Evolutionary conservation across 2,797 vertebrate genomes (phyloP).

Genomic region (Oophaga sylvatica): DNA sequence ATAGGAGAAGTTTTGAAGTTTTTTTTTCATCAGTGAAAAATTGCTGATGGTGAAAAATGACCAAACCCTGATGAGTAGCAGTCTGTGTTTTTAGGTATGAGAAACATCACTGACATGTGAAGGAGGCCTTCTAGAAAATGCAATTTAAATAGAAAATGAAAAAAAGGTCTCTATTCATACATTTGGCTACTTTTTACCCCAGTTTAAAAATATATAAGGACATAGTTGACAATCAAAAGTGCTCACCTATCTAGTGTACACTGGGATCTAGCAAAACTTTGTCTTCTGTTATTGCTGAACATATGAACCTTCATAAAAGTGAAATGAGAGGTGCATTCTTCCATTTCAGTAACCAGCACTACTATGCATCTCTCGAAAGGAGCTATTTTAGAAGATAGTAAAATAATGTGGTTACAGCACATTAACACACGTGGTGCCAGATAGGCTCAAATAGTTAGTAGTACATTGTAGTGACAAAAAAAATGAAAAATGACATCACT

Average conservation of each 20-base stretch:
- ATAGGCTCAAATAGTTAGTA: neutral
- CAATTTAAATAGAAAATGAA: too few species aligned
- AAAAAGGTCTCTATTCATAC: neutral
- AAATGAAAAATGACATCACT: neutral
- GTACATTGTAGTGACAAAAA: neutral
- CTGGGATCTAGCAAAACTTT: constrained; percentile 7
- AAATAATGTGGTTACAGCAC: constrained; percentile 47
- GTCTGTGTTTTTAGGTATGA: too few species aligned
- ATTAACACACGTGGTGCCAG: constrained; percentile 11
- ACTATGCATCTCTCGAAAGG: constrained; percentile 62
- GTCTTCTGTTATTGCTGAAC: neutral
- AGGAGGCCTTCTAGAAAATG: too few species aligned
- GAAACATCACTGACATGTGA: too few species aligned
- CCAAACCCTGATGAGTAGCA: too few species aligned
- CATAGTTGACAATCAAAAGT: neutral
- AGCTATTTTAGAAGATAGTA: constrained; percentile 48
- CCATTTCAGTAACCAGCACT: constrained; percentile 67
- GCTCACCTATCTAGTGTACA: neutral
- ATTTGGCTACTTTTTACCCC: too few species aligned
- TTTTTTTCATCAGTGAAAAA: too few species aligned
- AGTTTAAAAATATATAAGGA: neutral
- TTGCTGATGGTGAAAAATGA: too few species aligned
- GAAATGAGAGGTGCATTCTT: constrained; percentile 72
- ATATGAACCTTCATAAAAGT: constrained; percentile 64
- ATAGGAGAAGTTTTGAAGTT: too few species aligned